These are phyloP conservation scores for Drosophila quinaria DNA, from an alignment of 2,888 invertebrate genomes.

Conservation along the genomic window DNA sequence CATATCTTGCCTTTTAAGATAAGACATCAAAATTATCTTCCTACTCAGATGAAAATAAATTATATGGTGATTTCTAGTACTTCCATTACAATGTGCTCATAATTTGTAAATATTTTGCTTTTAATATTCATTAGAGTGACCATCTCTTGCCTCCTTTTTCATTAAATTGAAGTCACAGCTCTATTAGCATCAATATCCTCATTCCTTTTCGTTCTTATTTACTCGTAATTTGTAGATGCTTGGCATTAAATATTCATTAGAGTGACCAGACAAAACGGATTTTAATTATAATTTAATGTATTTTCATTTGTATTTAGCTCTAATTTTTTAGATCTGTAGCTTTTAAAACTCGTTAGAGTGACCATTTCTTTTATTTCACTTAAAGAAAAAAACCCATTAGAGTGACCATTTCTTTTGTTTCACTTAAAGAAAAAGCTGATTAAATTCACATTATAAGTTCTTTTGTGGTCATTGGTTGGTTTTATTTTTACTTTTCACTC, in stretches of 20 bases:
- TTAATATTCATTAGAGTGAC: constrained; percentile 1
- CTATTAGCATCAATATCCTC: too few relatives aligned
- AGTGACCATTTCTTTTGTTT: background rate
- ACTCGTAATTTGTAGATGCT: background rate
- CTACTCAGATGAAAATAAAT: too few relatives aligned
- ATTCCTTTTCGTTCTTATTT: too few relatives aligned
- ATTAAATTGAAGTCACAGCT: too few relatives aligned
- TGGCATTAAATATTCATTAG: background rate
- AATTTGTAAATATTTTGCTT: background rate
- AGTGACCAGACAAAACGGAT: background rate
- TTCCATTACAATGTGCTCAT: too few relatives aligned
- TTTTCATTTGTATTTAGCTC: background rate
- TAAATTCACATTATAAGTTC: constrained; percentile 1
- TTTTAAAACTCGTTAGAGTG: background rate
- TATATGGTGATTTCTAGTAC: too few relatives aligned
- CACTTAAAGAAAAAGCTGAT: background rate
- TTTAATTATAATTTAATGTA: background rate
- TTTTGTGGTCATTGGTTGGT: background rate
- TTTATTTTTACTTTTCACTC: constrained; percentile 15
- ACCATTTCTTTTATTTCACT: background rate
- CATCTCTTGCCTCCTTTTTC: too few relatives aligned
- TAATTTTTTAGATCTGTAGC: background rate
- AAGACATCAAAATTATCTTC: too few relatives aligned
- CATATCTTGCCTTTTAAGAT: too few relatives aligned
- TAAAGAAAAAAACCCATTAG: background rate